Base-by-base conservation (phyloP, 2,797 vertebrate genomes). In the Phataginus tetradactyla region DNA sequence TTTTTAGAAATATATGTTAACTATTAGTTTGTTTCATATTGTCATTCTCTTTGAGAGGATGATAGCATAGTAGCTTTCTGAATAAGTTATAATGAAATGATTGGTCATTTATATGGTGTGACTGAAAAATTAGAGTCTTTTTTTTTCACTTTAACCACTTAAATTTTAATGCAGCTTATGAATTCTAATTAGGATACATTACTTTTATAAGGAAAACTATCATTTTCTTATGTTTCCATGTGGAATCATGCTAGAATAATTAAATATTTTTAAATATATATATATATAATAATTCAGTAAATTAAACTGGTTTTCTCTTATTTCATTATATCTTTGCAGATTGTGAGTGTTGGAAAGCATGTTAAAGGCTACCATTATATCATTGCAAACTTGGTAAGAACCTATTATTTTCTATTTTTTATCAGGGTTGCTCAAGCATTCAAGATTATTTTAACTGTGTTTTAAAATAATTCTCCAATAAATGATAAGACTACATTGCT, bases 351-450 rank as follows among this genome's bases (percentile, higher is more conserved):
- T 98, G 99, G 99, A 95, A 99, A 99, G 97, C 99, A 99, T 88
- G 99, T 99, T 72, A 99, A 99, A 99, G 99, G 99, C 95, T 99
- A 99, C 98, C 99, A 99, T 98, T 99, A 99, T 98, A 99, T 99
- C 98, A 98, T 99, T 79, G 99, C 99, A 98, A 99, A 99, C 98
- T 98, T 99, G 99, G 99, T 99, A 99, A 99, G 99, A 98, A 97
- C 72, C 90, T 92, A 96, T 98, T 96, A 91, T 98, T 98, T 97
- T 96, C 89, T 90, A 57, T 66, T 94, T 95, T 96, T 77, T 59
- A 29, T 95, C 75, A 90, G 34, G 93, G 74, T 71, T 89, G 2
- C 42, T 95, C 57, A 81, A 29, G 9, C 5, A 74, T 49, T 86
- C 29, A 72, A 80, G 6, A 90, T 66, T 63, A 32, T 86, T 79